Conservation (phyloP, 2,113 vertebrate genomes). For the Egretta garzetta region DNA sequence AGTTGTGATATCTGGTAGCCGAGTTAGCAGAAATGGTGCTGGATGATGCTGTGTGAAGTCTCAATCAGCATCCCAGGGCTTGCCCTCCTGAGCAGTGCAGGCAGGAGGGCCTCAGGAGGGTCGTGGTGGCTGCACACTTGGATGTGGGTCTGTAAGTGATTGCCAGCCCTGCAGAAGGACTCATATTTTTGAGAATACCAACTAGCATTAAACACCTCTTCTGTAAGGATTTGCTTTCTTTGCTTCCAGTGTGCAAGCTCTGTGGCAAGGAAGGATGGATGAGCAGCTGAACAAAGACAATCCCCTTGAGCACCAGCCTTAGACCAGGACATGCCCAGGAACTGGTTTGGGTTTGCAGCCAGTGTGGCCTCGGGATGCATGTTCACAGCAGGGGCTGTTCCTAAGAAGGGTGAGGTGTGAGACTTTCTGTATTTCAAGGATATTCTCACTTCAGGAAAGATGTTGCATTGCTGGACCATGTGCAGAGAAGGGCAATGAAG, state of each 20-base stretch:
- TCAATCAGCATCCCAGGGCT: neutral
- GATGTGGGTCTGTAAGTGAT: neutral
- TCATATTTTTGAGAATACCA: neutral
- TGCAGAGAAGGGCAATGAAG: no score
- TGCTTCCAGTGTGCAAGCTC: neutral
- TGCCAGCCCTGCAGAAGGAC: neutral
- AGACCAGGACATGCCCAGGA: accelerated
- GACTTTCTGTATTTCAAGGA: neutral
- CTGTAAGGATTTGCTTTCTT: neutral
- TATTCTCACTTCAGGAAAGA: neutral
- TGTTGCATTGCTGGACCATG: no score
- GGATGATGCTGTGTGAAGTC: neutral
- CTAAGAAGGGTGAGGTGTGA: neutral
- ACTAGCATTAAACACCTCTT: accelerated
- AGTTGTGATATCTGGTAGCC: neutral
- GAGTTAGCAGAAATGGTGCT: neutral
- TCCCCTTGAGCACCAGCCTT: neutral
- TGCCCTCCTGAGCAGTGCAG: neutral
- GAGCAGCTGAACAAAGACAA: neutral
- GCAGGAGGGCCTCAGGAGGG: neutral
- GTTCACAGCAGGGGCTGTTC: neutral
- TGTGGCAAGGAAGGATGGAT: neutral
- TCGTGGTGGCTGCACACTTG: accelerated
- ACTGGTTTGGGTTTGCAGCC: neutral
- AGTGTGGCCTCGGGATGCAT: accelerated